Percentiles rank a stretch among this genome's conserved stretches.
Conservation (phyloP, 2,888 invertebrate genomes). For the Pollenia labialis region DNA sequence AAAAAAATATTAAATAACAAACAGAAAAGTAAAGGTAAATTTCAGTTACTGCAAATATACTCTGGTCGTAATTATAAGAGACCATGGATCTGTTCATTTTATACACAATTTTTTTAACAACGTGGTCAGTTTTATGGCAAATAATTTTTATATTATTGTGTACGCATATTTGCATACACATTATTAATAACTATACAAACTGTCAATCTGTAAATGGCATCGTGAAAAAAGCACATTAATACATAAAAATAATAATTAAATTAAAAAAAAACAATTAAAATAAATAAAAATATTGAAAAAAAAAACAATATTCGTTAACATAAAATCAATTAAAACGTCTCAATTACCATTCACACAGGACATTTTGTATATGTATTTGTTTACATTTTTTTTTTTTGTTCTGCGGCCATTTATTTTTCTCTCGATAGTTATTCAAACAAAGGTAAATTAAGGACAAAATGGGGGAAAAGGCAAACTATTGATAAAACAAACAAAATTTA, state of each 20-base stretch:
- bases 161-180: too few species aligned
- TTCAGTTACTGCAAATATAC: conserved; percentile 29
- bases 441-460: background rate
- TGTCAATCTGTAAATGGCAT: conserved; percentile 43
- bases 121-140: conserved; percentile 32
- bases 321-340: conserved; percentile 53
- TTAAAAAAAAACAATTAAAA: conserved; percentile 26
- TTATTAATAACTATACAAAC: conserved; percentile 11
- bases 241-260: conserved; percentile 24
- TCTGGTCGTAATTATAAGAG: background rate
- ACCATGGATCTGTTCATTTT: conserved; percentile 24
- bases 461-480: conserved; percentile 4
- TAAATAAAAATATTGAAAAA: conserved; percentile 24
- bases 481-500: conserved; percentile 36
- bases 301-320: conserved; percentile 21
- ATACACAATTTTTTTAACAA: conserved; percentile 1
- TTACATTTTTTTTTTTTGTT: background rate
- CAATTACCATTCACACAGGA: conserved; percentile 37
- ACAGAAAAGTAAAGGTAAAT: background rate
- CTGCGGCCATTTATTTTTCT: background rate
- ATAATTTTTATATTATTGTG: conserved; percentile 12
- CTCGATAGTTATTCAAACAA: conserved; percentile 13
- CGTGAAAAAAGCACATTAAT: background rate
- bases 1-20: background rate
- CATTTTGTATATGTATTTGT: conserved; percentile 10